phyloP scores from a whole-genome alignment of 1,140 invertebrate species.

The Portunus trituberculatus region DNA sequence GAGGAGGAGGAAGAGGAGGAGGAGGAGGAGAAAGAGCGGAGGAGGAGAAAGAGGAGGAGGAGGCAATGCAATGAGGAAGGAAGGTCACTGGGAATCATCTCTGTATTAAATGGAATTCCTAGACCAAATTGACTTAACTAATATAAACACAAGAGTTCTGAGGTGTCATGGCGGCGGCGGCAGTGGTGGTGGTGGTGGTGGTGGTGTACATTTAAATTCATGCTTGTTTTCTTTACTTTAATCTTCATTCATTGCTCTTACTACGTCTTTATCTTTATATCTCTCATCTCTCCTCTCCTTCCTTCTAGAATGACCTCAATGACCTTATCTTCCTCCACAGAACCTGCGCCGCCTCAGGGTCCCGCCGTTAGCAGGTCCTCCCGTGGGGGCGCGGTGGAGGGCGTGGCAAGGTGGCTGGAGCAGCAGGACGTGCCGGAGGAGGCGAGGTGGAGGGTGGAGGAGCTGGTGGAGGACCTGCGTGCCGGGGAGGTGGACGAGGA shows the following conservation, averaged over 20 bases:
- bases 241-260: not conserved
- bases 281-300: not conserved
- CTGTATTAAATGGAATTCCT: too few relatives aligned
- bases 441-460: not conserved
- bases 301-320: not conserved
- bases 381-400: not conserved
- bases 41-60: too few relatives aligned
- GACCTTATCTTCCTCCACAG: not conserved
- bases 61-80: too few relatives aligned
- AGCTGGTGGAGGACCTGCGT: constrained; percentile 35
- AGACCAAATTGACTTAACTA: too few relatives aligned
- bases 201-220: too few relatives aligned
- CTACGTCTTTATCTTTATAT: not conserved
- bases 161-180: too few relatives aligned
- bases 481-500: constrained; percentile 10
- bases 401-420: not conserved
- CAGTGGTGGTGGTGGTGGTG: too few relatives aligned
- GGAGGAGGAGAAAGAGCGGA: too few relatives aligned
- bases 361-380: not conserved
- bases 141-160: too few relatives aligned
- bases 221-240: not conserved
- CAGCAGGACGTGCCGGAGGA: not conserved
- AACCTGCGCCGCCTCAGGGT: not conserved
- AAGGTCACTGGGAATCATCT: too few relatives aligned
- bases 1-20: too few relatives aligned